A percentile compares a stretch with the other conserved stretches of the same genome.
Evolutionary conservation across 2,113 vertebrate species (phyloP).

Genomic region (Falcunculus frontatus): DNA sequence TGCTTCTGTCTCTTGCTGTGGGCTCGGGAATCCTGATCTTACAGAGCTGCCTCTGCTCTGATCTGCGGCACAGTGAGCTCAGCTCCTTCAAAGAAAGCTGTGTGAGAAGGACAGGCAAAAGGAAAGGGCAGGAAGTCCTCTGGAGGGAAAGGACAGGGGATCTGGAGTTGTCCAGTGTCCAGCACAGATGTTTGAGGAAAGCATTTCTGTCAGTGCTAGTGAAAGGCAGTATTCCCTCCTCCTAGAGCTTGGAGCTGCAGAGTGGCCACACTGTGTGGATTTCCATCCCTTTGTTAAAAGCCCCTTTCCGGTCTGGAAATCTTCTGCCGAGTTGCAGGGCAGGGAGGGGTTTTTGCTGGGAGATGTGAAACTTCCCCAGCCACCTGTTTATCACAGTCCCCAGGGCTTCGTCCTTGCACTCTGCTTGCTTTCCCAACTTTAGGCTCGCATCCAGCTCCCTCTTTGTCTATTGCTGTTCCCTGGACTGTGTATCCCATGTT

Average conservation of each 20-base stretch:
- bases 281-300: background rate
- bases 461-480: background rate
- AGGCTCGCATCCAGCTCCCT: background rate
- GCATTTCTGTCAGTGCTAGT: background rate
- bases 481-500: background rate
- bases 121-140: background rate
- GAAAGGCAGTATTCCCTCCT: background rate
- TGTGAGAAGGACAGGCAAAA: background rate
- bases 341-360: background rate
- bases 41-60: background rate
- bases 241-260: background rate
- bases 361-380: background rate
- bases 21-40: background rate
- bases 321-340: background rate
- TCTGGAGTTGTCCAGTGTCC: background rate
- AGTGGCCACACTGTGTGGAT: rapidly evolving
- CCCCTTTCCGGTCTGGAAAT: background rate
- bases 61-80: background rate
- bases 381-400: background rate
- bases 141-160: background rate
- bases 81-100: background rate
- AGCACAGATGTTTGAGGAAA: background rate
- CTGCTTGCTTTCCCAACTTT: background rate
- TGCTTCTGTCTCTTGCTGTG: background rate
- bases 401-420: background rate